Base-by-base conservation (phyloP, 1,140 invertebrate species). In the Uloborus diversus region DNA sequence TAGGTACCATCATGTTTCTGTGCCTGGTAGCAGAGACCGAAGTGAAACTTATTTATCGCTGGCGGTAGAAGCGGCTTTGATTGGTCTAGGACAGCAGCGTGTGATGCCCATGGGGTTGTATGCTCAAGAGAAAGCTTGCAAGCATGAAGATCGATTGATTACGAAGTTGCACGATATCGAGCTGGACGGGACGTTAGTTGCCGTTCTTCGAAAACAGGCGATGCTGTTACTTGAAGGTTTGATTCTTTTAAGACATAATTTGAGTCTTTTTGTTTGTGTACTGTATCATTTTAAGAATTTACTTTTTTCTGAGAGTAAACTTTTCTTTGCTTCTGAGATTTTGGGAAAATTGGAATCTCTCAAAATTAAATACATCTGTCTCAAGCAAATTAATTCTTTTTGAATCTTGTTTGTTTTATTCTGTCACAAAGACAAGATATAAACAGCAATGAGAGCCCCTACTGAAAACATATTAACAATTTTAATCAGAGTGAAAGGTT, bases 121-220 rank as follows among this genome's bases (percentile, higher is more conserved):
- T 86, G 92, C 93, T 62, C 94, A 94, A 86, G 91, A 92, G 82
- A 92, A 92, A 84, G 90, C 90, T 0, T 91, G 90, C 82, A 91
- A 91, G 82, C 91, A 94, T 86, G 93, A 94, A 87, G 93, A 94
- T 83, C 89, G 91, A 49, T 88, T 95, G 62, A 92, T 94, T 69
- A 88, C 89, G 17, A 91, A 92, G 83, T 87, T 95, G 37, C 91
- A 93, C 84, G 91, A 93, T 81, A 90, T 95, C 76, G 92, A 93
- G 82, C 87, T 93, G 73, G 93, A 94, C 86, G 89, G 91, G 57
- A 90, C 89, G 61, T 84, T 93, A 17, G 89, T 92, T 3, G 88
- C 84, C n/a, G 87, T 89, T 23, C 80, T 88, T 20, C 84, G 87
- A 49, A 85, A 85, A 79, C 88, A 89, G 71, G 90, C 92, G 2